A percentile compares a stretch with the other conserved stretches of the same genome.
phyloP scores from a whole-genome alignment of 2,797 vertebrate genomes.

The Acanthurus tractus region DNA sequence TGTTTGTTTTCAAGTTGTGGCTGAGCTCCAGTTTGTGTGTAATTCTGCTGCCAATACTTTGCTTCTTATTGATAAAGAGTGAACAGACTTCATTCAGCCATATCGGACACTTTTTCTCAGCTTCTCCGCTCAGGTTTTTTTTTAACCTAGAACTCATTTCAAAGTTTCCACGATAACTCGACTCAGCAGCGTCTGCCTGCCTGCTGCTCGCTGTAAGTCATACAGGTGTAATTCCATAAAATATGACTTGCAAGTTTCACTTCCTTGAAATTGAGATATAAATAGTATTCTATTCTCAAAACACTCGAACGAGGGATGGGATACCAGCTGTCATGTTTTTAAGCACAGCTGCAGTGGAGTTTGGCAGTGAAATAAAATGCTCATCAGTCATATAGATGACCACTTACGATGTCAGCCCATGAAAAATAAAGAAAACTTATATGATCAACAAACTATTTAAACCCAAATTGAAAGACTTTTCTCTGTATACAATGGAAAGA shows the following conservation, averaged over 20 bases:
- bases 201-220: slow-evolving; percentile 23
- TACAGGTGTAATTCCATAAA: slow-evolving; percentile 48
- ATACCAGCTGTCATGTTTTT: slow-evolving; percentile 32
- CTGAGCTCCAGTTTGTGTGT: slow-evolving; percentile 16
- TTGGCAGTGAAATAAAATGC: slow-evolving; percentile 4
- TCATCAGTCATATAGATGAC: slow-evolving; percentile 26
- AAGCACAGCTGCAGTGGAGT: slow-evolving; percentile 14
- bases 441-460: slow-evolving; percentile 12
- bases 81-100: slow-evolving; percentile 36
- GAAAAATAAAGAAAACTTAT: slow-evolving; percentile 18
- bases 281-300: slow-evolving; percentile 40
- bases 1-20: slow-evolving; percentile 27
- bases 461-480: background rate
- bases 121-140: slow-evolving; percentile 30
- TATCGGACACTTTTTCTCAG: slow-evolving; percentile 26
- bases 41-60: slow-evolving; percentile 31
- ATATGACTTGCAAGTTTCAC: slow-evolving; percentile 37
- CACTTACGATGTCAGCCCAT: slow-evolving; percentile 28
- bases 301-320: slow-evolving; percentile 2
- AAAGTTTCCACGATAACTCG: slow-evolving; percentile 62
- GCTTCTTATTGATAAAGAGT: slow-evolving; percentile 36
- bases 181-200: slow-evolving; percentile 40
- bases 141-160: slow-evolving; percentile 39
- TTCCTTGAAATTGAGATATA: slow-evolving; percentile 51
- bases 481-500: background rate